A percentile compares a stretch with the other conserved stretches of the same genome.
These are phyloP conservation scores for Chrysolina oricalcia DNA, from an alignment of 2,888 invertebrate genomes.

Conservation along the genomic window DNA sequence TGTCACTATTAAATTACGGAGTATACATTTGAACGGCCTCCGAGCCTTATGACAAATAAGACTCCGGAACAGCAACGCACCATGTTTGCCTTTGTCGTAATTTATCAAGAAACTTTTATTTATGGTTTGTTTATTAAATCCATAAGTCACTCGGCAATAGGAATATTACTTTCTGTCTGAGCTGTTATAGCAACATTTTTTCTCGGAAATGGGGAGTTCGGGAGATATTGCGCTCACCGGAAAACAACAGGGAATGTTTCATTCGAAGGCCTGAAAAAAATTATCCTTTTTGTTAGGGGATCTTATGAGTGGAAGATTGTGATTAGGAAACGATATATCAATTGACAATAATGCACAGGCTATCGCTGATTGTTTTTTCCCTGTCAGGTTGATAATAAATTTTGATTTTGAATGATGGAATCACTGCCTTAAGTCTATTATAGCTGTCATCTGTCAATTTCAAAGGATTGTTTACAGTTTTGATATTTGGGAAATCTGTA, in stretches of 20 bases:
- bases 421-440: too few relatives aligned
- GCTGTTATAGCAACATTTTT: slow-evolving; percentile 41
- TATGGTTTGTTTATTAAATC: slow-evolving; percentile 64
- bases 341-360: too few relatives aligned
- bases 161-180: slow-evolving; percentile 58
- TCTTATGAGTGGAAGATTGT: too few relatives aligned
- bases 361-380: too few relatives aligned
- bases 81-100: slow-evolving; percentile 56
- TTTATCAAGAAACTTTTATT: slow-evolving; percentile 61
- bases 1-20: slow-evolving; percentile 53
- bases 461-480: too few relatives aligned
- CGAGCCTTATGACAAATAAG: slow-evolving; percentile 59
- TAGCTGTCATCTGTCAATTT: too few relatives aligned
- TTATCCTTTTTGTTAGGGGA: neutral
- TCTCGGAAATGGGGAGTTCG: neutral
- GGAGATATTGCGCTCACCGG: slow-evolving; percentile 5
- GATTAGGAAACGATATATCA: too few relatives aligned
- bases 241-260: neutral
- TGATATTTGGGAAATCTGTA: too few relatives aligned
- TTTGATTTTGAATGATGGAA: too few relatives aligned
- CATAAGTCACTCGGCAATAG: slow-evolving; percentile 59
- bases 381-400: too few relatives aligned
- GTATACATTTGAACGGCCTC: slow-evolving; percentile 36
- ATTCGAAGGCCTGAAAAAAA: neutral
- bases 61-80: slow-evolving; percentile 56